Percentiles rank a stretch among this genome's conserved stretches.
Conservation (phyloP, 2,888 invertebrate species). For the Rosalia funebris region DNA sequence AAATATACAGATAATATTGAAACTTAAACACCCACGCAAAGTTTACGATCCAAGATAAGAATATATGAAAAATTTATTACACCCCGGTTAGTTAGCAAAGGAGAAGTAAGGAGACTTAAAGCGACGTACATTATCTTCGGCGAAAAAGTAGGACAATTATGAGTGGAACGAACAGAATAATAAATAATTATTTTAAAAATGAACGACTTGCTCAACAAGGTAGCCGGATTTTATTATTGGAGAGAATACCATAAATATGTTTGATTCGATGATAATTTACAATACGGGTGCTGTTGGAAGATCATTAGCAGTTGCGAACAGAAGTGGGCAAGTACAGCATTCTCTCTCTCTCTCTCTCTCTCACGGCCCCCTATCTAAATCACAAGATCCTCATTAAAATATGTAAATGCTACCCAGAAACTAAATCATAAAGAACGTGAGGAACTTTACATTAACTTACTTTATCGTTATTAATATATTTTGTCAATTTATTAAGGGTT, state of each 20-base stretch:
- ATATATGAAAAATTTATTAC: too few species aligned
- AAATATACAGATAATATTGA: too few species aligned
- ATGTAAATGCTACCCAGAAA: slow-evolving; percentile 58
- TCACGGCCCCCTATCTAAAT: slow-evolving; percentile 49
- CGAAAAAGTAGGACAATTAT: slow-evolving; percentile 36
- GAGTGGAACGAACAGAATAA: slow-evolving; percentile 40
- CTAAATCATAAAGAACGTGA: slow-evolving; percentile 57
- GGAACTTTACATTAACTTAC: slow-evolving; percentile 54
- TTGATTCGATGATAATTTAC: slow-evolving; percentile 50
- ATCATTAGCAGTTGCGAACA: slow-evolving; percentile 47
- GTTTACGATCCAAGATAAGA: too few species aligned
- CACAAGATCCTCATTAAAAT: slow-evolving; percentile 58
- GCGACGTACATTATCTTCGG: slow-evolving; percentile 6
- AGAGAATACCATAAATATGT: slow-evolving; percentile 38
- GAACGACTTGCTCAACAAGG: slow-evolving; percentile 30
- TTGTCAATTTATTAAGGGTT: slow-evolving; percentile 38
- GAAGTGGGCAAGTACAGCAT: slow-evolving; percentile 21
- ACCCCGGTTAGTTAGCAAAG: too few species aligned
- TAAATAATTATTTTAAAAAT: slow-evolving; percentile 40
- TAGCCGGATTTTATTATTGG: slow-evolving; percentile 33
- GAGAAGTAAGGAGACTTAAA: slow-evolving; percentile 21
- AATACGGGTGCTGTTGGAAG: slow-evolving; percentile 46
- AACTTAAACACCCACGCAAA: too few species aligned
- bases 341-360: slow-evolving; percentile 12
- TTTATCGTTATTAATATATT: slow-evolving; percentile 47